Evolutionary conservation across 2,113 vertebrate genomes (phyloP).

Genomic region (Nansenia antarctica): DNA sequence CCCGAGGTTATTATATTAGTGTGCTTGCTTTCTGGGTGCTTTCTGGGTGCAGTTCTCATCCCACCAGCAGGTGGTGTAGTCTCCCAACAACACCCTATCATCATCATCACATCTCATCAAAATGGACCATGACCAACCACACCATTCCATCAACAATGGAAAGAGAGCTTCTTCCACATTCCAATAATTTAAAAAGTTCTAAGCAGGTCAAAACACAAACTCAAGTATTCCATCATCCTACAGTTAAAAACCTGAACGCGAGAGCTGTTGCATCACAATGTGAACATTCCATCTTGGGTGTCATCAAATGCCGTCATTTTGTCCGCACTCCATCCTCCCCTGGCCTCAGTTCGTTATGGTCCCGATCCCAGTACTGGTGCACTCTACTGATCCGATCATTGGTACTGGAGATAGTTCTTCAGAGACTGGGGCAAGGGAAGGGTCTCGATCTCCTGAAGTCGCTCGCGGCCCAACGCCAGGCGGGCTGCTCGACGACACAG

Average conservation of each 20-base stretch:
- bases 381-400: conserved; percentile 73
- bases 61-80: conserved; percentile 54
- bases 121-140: neutral
- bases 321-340: conserved; percentile 54
- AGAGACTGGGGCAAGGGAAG: conserved; percentile 95
- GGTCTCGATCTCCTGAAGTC: conserved; percentile 87
- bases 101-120: neutral
- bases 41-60: conserved; percentile 41
- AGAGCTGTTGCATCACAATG: conserved; percentile 59
- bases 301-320: conserved; percentile 66
- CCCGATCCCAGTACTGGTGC: conserved; percentile 18
- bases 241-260: conserved; percentile 59
- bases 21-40: conserved; percentile 69
- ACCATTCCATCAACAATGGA: neutral
- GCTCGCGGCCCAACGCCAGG: conserved; percentile 89
- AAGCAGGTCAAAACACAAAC: conserved; percentile 35
- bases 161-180: conserved; percentile 29
- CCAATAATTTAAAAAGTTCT: conserved; percentile 68
- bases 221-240: conserved; percentile 41
- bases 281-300: conserved; percentile 74
- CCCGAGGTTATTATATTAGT: conserved; percentile 52
- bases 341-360: neutral
- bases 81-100: neutral
- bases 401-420: conserved; percentile 99
- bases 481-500: conserved; percentile 93